A percentile compares a stretch with the other conserved stretches of the same genome.
Evolutionary conservation across 2,113 vertebrate genomes (phyloP).

Genomic region (Rhea americana): DNA sequence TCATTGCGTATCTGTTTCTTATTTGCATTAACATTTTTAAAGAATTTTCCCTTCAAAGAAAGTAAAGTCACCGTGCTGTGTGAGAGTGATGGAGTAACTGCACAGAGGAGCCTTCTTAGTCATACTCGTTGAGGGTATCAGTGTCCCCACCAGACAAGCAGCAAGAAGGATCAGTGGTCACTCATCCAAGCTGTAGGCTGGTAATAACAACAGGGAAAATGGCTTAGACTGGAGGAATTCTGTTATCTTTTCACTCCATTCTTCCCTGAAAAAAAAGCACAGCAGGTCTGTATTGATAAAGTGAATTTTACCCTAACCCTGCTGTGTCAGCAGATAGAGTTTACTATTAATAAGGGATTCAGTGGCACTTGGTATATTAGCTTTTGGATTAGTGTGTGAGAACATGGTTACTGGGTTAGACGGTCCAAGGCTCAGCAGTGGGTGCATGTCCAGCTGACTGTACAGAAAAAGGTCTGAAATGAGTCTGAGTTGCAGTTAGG

Average conservation of each 20-base stretch:
- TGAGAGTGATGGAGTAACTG: conserved; percentile 45
- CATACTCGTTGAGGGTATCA: background rate
- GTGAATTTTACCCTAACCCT: background rate
- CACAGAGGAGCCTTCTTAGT: conserved; percentile 33
- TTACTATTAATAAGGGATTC: background rate
- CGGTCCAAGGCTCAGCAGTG: background rate
- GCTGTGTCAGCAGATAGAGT: background rate
- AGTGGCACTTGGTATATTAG: background rate
- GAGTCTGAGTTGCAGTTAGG: background rate
- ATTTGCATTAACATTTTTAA: conserved; percentile 33
- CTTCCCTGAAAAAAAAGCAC: background rate
- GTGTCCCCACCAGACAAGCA: background rate
- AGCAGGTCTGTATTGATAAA: background rate
- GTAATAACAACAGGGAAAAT: background rate
- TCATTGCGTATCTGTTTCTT: background rate
- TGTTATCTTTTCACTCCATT: background rate
- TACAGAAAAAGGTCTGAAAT: background rate
- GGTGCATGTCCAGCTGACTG: background rate
- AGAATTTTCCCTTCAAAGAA: background rate
- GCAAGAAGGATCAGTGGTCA: background rate
- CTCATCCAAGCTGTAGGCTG: background rate
- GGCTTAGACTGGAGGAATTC: background rate
- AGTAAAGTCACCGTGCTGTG: conserved; percentile 21
- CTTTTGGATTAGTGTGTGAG: background rate
- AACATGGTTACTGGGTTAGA: background rate